Evolutionary conservation across 1,140 invertebrate species (phyloP).

Genomic region (Diorhabda carinulata): DNA sequence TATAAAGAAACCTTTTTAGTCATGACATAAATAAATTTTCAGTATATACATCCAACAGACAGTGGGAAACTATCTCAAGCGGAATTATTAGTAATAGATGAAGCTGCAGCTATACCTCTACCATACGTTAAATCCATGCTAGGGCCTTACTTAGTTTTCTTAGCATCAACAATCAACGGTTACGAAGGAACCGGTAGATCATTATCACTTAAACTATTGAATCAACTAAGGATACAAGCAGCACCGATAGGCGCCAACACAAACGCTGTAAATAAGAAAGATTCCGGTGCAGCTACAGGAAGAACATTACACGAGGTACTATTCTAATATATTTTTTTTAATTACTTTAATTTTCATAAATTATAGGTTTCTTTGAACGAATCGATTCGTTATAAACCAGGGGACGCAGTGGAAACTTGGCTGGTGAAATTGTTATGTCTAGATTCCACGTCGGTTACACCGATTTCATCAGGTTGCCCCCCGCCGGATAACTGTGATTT

Average conservation of each 20-base stretch:
- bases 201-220: constrained; percentile 90
- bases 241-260: constrained; percentile 49
- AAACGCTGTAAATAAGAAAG: constrained; percentile 48
- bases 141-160: constrained; percentile 91
- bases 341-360: background rate
- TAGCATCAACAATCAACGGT: constrained; percentile 96
- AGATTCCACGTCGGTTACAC: constrained; percentile 67
- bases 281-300: constrained; percentile 49
- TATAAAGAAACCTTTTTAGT: background rate
- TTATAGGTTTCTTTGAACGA: constrained; percentile 76
- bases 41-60: constrained; percentile 95
- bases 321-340: background rate
- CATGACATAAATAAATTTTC: constrained; percentile 29
- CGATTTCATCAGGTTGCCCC: constrained; percentile 74
- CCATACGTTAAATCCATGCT: constrained; percentile 87
- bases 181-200: constrained; percentile 98
- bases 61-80: constrained; percentile 85
- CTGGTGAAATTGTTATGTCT: constrained; percentile 88
- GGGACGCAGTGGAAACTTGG: constrained; percentile 90
- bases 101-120: constrained; percentile 97
- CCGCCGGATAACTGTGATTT: constrained; percentile 85
- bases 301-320: constrained; percentile 53
- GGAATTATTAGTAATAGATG: constrained; percentile 95
- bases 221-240: constrained; percentile 73
- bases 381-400: constrained; percentile 89